Conservation (phyloP, 2,113 vertebrate genomes). For the Lamprotornis superbus region DNA sequence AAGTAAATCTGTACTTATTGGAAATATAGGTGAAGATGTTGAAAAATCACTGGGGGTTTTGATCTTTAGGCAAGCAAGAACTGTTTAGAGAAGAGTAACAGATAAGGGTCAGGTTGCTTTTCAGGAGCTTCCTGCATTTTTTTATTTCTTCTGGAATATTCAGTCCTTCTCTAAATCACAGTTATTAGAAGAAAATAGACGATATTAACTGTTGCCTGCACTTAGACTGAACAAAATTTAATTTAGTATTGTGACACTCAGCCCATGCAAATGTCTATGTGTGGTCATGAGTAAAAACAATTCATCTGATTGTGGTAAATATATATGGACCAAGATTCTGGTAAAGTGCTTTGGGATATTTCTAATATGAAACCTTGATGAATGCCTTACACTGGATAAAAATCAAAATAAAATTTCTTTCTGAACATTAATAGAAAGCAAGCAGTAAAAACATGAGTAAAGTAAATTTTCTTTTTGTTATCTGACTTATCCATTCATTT, state of each 20-base stretch:
- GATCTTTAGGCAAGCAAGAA: neutral
- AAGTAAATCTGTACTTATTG: neutral
- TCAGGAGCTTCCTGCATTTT: neutral
- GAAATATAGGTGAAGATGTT: neutral
- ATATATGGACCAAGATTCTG: neutral
- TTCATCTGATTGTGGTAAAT: neutral
- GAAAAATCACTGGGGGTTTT: neutral
- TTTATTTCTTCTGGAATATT: neutral
- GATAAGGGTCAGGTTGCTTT: neutral
- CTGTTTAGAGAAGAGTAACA: neutral
- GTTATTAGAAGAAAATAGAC: neutral
- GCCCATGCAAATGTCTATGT: neutral
- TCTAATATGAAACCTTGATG: neutral
- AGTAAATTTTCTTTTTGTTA: neutral
- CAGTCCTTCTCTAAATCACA: neutral
- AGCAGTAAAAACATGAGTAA: neutral
- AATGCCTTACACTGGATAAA: neutral
- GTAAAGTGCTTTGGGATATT: neutral
- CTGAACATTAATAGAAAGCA: neutral
- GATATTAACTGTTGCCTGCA: neutral
- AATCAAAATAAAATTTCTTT: neutral
- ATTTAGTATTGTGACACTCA: neutral
- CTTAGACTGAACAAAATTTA: neutral
- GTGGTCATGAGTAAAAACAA: neutral
- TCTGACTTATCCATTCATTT: neutral